Evolutionary conservation across 1,140 invertebrate species (phyloP).

Genomic region (Drosophila yakuba): DNA sequence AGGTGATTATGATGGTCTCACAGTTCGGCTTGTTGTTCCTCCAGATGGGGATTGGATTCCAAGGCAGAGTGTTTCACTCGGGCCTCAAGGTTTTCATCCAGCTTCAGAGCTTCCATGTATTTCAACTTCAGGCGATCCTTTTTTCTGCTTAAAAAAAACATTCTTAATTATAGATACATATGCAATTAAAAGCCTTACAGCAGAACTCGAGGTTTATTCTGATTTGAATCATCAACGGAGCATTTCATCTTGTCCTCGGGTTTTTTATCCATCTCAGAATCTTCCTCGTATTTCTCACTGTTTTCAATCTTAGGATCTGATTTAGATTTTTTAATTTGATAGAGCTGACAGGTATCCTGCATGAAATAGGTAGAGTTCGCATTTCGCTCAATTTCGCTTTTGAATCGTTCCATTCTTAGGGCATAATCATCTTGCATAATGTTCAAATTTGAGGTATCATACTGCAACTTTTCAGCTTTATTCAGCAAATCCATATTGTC

Average conservation of each 20-base stretch:
- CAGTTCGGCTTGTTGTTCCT: slow-evolving; percentile 25
- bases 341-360: slow-evolving; percentile 58
- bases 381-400: slow-evolving; percentile 86
- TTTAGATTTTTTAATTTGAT: background rate
- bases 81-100: slow-evolving; percentile 52
- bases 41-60: slow-evolving; percentile 1
- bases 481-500: background rate
- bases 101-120: slow-evolving; percentile 46
- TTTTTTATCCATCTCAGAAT: background rate
- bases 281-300: background rate
- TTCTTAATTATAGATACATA: too few species aligned
- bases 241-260: background rate
- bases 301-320: too few species aligned
- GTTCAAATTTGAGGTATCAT: too few species aligned
- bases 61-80: slow-evolving; percentile 32
- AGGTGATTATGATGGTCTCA: slow-evolving; percentile 7
- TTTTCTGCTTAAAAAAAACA: background rate
- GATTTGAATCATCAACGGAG: background rate
- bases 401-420: slow-evolving; percentile 86
- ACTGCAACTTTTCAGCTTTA: too few species aligned
- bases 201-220: background rate
- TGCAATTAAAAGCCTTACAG: too few species aligned
- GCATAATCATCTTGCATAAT: slow-evolving; percentile 86
- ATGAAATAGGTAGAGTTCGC: slow-evolving; percentile 70
- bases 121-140: slow-evolving; percentile 52